These are phyloP conservation scores for Limnephilus lunatus DNA, from an alignment of 2,888 invertebrate species.

Conservation along the genomic window DNA sequence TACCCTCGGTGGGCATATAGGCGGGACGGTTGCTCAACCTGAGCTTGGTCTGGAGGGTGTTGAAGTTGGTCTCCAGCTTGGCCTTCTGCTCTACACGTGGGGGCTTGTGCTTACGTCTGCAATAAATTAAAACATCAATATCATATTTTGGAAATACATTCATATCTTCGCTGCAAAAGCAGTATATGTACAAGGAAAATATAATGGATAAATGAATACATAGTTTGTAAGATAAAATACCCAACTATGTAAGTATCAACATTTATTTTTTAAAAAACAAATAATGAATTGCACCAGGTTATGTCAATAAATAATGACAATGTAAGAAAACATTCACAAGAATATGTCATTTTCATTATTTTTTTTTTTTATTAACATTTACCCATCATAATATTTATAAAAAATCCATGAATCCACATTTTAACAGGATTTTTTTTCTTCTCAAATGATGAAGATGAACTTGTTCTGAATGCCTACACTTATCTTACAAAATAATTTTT, in stretches of 20 bases:
- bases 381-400: neutral
- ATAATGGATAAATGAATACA: neutral
- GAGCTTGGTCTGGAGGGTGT: slow-evolving; percentile 98
- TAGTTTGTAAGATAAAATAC: neutral
- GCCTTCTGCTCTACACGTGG: slow-evolving; percentile 99
- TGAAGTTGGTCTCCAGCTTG: slow-evolving; percentile 99
- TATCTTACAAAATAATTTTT: too few relatives aligned
- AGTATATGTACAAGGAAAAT: neutral
- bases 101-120: slow-evolving; percentile 97
- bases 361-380: too few relatives aligned
- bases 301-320: too few relatives aligned
- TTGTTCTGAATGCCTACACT: neutral
- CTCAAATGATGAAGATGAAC: too few relatives aligned
- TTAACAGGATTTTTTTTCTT: neutral
- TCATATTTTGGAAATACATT: neutral
- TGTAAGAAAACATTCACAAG: neutral
- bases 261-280: neutral
- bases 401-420: neutral
- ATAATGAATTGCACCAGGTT: too few relatives aligned
- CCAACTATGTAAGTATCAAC: neutral
- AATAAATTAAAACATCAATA: slow-evolving; percentile 56
- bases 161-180: neutral
- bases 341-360: neutral
- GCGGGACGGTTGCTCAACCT: slow-evolving; percentile 98
- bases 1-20: slow-evolving; percentile 99